Evolutionary conservation across 2,113 vertebrate species (phyloP), one percentile per base, ranked within the genome.

Genomic region (Barnardius zonarius): DNA sequence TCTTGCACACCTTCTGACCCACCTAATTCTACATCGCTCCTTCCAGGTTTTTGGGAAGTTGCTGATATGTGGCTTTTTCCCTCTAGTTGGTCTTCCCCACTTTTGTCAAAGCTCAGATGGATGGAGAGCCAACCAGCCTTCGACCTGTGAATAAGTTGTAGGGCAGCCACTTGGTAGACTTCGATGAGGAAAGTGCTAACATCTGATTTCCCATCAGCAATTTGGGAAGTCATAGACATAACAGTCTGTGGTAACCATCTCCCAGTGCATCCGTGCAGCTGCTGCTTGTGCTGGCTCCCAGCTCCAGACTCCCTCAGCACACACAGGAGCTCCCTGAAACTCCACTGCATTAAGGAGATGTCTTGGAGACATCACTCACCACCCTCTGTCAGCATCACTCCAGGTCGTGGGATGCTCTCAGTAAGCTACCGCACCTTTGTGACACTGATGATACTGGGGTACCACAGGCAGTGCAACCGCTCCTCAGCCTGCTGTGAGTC

Each of bases 341-440:
- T 44, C 35, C 31, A 57, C 49, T 44, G 41, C 35, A 25, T 57
- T 39, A 44, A 43, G 49, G 68, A 75, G 69, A 18, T 11, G 18
- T 70, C 82, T 82, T 44, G n/a, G 69, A 81, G 54, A 35, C 54
- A 41, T 35, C 24, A 33, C 4, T 16, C 41, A 35, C 13, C 17
- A 49, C 9, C n/a, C 54, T 75, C 15, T 1, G 0, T 16, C n/a
- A 63, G 70, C 63, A 63, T 44, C 35, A 7, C 31, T 23, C 14
- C 62, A 35, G 44, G 19, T 11, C 17, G 7, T 4, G 17, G 55
- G 68, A 49, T 0, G 3, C 39, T 43, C 17, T 51, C 28, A 17
- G 43, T 17, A 44, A 1, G 1, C 17, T 28, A 33, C 39, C 0
- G 1, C 11, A 48, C 3, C 0, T 64, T 64, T 30, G 23, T 59